These are phyloP conservation scores for Drosophila carrolli DNA, from an alignment of 1,140 invertebrate species.

Conservation along the genomic window DNA sequence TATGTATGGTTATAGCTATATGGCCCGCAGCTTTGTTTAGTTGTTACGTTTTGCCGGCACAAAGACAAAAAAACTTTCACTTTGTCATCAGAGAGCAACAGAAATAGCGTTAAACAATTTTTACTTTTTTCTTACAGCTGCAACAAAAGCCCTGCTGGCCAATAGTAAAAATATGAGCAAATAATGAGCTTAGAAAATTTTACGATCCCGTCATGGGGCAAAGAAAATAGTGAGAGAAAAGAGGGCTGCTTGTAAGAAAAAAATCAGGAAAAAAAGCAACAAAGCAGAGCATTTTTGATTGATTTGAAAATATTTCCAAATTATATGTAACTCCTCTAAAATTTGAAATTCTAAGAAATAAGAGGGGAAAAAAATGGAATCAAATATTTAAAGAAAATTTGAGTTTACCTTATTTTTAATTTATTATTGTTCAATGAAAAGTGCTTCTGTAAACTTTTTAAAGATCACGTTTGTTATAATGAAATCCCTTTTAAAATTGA, in stretches of 20 bases:
- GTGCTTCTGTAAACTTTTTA: too few relatives aligned
- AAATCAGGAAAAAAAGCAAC: neutral
- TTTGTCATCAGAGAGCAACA: conserved; percentile 72
- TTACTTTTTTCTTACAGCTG: conserved; percentile 29
- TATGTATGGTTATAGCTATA: conserved; percentile 35
- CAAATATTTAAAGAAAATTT: too few relatives aligned
- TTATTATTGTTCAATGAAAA: too few relatives aligned
- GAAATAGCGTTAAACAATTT: conserved; percentile 67
- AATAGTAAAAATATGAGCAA: conserved; percentile 74
- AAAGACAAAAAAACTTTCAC: conserved; percentile 76
- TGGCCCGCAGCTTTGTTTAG: conserved; percentile 76
- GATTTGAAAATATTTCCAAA: too few relatives aligned
- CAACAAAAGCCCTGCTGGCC: conserved; percentile 54
- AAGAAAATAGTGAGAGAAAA: conserved; percentile 25
- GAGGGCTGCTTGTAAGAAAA: neutral
- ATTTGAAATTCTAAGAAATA: too few relatives aligned
- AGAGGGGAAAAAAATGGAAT: too few relatives aligned
- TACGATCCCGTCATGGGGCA: conserved; percentile 52
- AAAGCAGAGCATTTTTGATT: neutral
- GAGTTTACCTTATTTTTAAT: too few relatives aligned
- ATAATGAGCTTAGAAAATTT: conserved; percentile 81
- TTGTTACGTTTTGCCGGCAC: conserved; percentile 74
- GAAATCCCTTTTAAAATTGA: neutral
- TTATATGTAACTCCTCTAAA: too few relatives aligned
- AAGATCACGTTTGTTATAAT: neutral